phyloP scores from a whole-genome alignment of 2,797 vertebrate genomes.

The Danio albolineatus region DNA sequence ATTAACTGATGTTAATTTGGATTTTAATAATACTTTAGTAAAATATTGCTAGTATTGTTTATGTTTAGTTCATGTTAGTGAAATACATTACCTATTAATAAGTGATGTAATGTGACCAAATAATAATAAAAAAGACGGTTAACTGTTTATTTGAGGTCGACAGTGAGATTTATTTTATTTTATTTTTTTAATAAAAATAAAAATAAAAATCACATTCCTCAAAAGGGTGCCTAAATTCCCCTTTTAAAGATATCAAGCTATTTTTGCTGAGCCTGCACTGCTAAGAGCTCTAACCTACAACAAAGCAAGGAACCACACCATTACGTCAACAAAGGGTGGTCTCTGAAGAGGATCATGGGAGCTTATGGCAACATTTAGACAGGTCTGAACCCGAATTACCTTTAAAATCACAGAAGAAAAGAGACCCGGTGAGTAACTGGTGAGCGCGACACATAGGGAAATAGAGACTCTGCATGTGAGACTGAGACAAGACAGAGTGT shows the following conservation, averaged over 20 bases:
- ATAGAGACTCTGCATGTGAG: neutral
- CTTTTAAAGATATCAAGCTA: neutral
- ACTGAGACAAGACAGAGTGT: slow-evolving; percentile 9
- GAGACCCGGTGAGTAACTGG: neutral
- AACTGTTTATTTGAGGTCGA: no score
- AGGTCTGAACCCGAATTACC: slow-evolving; percentile 14
- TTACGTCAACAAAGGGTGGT: neutral
- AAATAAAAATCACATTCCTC: no score
- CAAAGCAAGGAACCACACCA: neutral
- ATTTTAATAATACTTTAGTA: no score
- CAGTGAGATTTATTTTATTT: no score
- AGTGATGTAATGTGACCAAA: no score
- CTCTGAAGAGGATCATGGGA: neutral
- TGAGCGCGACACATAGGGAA: neutral
- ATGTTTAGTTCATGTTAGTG: no score
- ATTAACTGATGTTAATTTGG: no score
- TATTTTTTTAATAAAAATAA: no score
- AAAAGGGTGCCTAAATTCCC: no score
- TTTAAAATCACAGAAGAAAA: slow-evolving; percentile 9
- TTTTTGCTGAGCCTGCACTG: slow-evolving; percentile 14
- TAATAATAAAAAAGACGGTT: no score
- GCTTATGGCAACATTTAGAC: slow-evolving; percentile 3
- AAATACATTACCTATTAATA: no score
- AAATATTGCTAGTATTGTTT: no score
- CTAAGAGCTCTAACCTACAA: neutral